Evolutionary conservation across 1,140 invertebrate genomes (phyloP), one percentile per base, ranked within the genome.

Genomic region (Battus philenor): DNA sequence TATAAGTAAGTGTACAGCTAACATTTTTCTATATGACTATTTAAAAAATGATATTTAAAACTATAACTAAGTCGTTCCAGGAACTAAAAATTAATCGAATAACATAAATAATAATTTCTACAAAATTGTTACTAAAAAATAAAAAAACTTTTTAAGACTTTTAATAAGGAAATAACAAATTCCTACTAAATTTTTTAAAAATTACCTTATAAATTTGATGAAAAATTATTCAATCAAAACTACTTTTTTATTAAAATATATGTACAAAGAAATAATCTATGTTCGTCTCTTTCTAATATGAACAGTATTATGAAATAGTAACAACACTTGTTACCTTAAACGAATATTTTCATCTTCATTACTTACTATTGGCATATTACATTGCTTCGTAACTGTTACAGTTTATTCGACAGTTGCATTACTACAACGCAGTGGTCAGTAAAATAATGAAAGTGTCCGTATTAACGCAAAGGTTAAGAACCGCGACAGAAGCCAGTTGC

Each of bases 371-470:
- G 9, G 2, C 12, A 6, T 11, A 43, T n/a, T 58, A 50, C 59
- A 62, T 53, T 45, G 49, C 43, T 17, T n/a, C 41, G 17, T 60
- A 38, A 33, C 9, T 18, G 6, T 13, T 6, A 8, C 2, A 15
- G 22, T 47, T n/a, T 13, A 4, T 7, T 15, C 1, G 6, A 17
- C n/a, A 1, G 4, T 4, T 2, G 4, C 7, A 1, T 16, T 15
- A 11, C 29, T 1, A n/a, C 10, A 36, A 16, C 26, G 56, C 39
- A 49, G 54, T 64, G 56, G 24, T 54, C 41, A 17, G 6, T 26
- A 22, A 33, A 41, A 20, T 24, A 50, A 33, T 26, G 45, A 29
- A 32, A 13, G 7, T 16, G 32, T 22, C 29, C 36, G 36, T 12
- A 31, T 13, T 2, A 27, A 10, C 8, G 9, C 6, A 22, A 18